Conservation (phyloP, 2,113 vertebrate genomes). For the Taxidea taxus region DNA sequence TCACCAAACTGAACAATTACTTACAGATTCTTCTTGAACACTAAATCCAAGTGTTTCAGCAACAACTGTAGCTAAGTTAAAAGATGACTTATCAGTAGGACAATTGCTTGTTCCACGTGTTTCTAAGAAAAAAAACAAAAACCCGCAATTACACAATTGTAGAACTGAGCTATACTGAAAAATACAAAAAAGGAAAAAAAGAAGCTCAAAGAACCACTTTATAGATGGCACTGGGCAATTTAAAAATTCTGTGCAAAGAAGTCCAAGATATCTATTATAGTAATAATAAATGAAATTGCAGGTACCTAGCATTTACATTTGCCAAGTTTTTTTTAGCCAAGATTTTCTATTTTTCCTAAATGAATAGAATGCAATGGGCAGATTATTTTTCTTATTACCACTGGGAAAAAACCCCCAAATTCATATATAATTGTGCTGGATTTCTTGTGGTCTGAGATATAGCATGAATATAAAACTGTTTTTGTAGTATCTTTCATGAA, state of each 20-base stretch:
- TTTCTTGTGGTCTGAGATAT: not conserved
- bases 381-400: conserved; percentile 1
- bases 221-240: not conserved
- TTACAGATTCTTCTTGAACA: conserved; percentile 84
- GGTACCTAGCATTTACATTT: not conserved
- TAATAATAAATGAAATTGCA: not conserved
- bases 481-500: conserved; percentile 8
- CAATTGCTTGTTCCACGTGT: conserved; percentile 68
- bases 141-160: not conserved
- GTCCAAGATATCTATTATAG: not conserved
- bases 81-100: conserved; percentile 76
- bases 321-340: not conserved
- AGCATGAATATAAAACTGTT: not conserved
- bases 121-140: conserved; percentile 69
- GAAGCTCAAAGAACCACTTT: not conserved
- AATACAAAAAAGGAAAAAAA: not conserved
- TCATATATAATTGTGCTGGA: not conserved
- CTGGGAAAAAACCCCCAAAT: not conserved
- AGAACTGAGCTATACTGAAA: not conserved
- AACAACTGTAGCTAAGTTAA: conserved; percentile 83
- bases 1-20: conserved; percentile 65
- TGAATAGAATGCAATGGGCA: not conserved
- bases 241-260: not conserved
- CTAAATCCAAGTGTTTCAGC: conserved; percentile 91
- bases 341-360: conserved; percentile 34